These are phyloP conservation scores for Telmatherina bonti DNA, from an alignment of 2,797 vertebrate species.

Conservation along the genomic window DNA sequence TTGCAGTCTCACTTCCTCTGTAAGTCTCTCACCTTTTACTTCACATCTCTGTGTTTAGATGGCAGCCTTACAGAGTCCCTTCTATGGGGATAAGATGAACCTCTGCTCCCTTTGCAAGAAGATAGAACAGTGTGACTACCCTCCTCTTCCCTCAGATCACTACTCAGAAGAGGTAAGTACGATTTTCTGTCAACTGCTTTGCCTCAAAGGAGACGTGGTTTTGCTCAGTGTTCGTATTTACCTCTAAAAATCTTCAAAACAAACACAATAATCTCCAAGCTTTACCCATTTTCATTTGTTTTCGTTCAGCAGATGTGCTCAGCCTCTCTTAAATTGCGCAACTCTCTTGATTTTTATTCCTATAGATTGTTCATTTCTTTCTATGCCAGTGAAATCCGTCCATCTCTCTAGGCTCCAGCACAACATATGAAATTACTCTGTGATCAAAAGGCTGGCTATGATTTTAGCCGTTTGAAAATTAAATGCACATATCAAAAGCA, in stretches of 20 bases:
- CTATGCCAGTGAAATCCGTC: constrained; percentile 45
- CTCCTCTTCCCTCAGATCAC: constrained; percentile 97
- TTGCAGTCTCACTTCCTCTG: constrained; percentile 9
- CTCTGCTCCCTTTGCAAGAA: constrained; percentile 99
- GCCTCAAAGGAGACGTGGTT: constrained; percentile 15
- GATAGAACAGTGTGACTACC: constrained; percentile 99
- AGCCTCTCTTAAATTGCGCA: constrained; percentile 25
- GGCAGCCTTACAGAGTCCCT: constrained; percentile 97
- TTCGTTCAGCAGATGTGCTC: constrained; percentile 16
- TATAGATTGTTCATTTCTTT: constrained; percentile 21
- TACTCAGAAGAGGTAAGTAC: constrained; percentile 94
- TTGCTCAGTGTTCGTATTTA: constrained; percentile 25
- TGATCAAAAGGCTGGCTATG: constrained; percentile 72
- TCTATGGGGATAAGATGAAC: constrained; percentile 99
- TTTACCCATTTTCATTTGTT: not conserved
- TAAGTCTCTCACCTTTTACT: constrained; percentile 12
- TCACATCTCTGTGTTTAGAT: constrained; percentile 85
- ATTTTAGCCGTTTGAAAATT: constrained; percentile 68
- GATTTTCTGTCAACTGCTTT: constrained; percentile 17
- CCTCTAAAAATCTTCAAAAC: constrained; percentile 16
- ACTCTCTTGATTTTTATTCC: constrained; percentile 52
- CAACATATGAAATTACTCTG: constrained; percentile 54
- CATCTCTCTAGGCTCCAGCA: constrained; percentile 40
- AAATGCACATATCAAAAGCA: constrained; percentile 77
- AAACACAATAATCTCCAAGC: constrained; percentile 4